Evolutionary conservation across 2,797 vertebrate species (phyloP).

Genomic region (Tragopan temminckii): DNA sequence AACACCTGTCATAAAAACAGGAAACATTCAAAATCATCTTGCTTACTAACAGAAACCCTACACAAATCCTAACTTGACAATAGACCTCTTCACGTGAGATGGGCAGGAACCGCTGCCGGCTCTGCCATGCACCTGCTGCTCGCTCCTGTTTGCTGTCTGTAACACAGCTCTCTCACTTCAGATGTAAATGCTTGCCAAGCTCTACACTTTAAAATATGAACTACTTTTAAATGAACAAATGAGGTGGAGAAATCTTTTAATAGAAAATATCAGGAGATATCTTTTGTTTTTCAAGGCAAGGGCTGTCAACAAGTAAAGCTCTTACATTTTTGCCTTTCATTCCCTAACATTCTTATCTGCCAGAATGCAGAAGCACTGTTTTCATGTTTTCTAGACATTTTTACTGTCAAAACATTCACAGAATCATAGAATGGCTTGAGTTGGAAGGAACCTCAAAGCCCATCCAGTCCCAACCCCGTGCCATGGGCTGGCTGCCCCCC

Average conservation of each 20-base stretch:
- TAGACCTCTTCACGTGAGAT: not conserved
- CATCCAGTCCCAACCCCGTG: no score
- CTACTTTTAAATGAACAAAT: constrained; percentile 11
- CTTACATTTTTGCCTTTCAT: constrained; percentile 32
- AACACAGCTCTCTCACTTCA: not conserved
- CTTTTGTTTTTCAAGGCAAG: constrained; percentile 41
- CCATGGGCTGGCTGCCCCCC: no score
- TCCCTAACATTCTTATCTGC: not conserved
- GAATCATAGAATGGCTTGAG: no score
- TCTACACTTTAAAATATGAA: not conserved
- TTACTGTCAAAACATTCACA: not conserved
- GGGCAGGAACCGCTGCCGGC: not conserved
- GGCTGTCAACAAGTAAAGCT: constrained; percentile 35
- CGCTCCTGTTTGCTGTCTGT: not conserved
- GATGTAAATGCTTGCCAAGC: not conserved
- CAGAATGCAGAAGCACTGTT: not conserved
- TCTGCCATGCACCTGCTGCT: not conserved
- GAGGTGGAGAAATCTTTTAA: constrained; percentile 16
- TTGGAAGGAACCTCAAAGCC: no score
- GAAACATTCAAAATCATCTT: not conserved
- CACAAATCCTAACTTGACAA: not conserved
- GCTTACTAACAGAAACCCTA: not conserved
- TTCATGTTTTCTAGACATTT: not conserved
- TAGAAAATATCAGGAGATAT: constrained; percentile 1
- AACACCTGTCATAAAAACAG: not conserved